Evolutionary conservation across 2,797 vertebrate species (phyloP), one percentile per base, ranked within the genome.

Genomic region (Lepilemur ruficaudatus): DNA sequence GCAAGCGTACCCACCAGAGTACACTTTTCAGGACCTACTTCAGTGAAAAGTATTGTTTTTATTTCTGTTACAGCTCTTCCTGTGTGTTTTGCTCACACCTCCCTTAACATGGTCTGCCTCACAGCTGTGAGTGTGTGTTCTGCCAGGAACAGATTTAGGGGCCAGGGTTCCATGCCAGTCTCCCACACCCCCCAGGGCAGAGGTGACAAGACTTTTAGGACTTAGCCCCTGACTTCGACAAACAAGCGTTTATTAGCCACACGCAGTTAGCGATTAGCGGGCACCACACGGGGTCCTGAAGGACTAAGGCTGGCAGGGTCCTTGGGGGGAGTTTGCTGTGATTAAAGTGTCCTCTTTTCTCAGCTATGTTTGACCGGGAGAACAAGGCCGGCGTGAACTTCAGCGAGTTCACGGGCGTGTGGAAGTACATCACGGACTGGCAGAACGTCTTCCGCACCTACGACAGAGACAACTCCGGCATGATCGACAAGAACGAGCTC

Each of bases 401-500:
- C 98, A 99, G 99, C 22, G 99, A 99, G 98, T 99, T 99, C 78
- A 99, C 99, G 0, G 99, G 99, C 4, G 99, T 99, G 80, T 99
- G 99, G 99, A 99, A 99, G 96, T 99, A 99, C 97, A 99, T 99
- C 98, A 99, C 99, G 0, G 99, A 99, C 97, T 99, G 99, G 99
- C 99, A 99, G 99, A 99, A 99, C 97, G 99, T 99, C 98, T 99
- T 99, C 98, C 99, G 99, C 97, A 99, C 99, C 10, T 99, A 99
- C 72, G 99, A 99, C 98, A 98, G 99, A 90, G 99, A 99, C 99
- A 99, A 99, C 98, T 99, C 99, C 0, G 99, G 99, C 95, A 99
- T 99, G 98, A 99, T 99, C 59, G 99, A 99, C 98, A 99, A 99
- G 98, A 99, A 99, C 17, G 99, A 99, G 98, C 99, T 99, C 96